Conservation (phyloP, 2,797 vertebrate species). For the Lerista edwardsae region DNA sequence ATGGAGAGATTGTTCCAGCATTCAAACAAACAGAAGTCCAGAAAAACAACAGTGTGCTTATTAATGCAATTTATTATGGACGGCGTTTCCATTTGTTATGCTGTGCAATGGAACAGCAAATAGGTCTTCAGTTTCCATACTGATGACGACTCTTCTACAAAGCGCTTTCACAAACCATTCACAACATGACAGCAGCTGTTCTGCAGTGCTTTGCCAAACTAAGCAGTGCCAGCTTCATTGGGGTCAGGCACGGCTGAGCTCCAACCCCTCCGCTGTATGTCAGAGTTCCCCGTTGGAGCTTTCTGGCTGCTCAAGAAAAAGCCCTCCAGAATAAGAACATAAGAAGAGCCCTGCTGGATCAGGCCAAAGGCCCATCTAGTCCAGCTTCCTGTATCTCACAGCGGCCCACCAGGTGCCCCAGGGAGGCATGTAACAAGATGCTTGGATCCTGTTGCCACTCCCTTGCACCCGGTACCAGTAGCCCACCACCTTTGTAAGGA, state of each 20-base stretch:
- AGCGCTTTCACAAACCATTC: slow-evolving; percentile 20
- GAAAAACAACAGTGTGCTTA: background rate
- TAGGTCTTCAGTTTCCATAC: background rate
- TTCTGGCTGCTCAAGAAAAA: slow-evolving; percentile 12
- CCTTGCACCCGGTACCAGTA: no score
- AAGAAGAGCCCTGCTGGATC: no score
- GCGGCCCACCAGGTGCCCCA: no score
- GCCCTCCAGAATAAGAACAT: fast-evolving
- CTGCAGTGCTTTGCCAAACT: slow-evolving; percentile 26
- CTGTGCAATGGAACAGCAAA: slow-evolving; percentile 10
- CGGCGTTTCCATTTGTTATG: slow-evolving; percentile 39
- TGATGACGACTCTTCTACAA: background rate
- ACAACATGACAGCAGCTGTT: slow-evolving; percentile 33
- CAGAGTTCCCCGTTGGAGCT: background rate
- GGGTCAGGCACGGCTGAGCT: slow-evolving; percentile 26
- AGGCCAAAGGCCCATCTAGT: no score
- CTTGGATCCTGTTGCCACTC: no score
- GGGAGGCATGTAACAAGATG: no score
- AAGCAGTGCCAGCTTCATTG: slow-evolving; percentile 45
- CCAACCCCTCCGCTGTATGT: slow-evolving; percentile 32
- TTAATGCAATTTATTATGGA: slow-evolving; percentile 76
- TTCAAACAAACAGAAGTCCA: background rate
- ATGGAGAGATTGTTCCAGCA: background rate
- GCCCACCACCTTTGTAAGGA: no score
- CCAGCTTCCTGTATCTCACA: no score